These are phyloP conservation scores for Rallus limicola DNA, from an alignment of 2,113 vertebrate genomes.

Conservation along the genomic window DNA sequence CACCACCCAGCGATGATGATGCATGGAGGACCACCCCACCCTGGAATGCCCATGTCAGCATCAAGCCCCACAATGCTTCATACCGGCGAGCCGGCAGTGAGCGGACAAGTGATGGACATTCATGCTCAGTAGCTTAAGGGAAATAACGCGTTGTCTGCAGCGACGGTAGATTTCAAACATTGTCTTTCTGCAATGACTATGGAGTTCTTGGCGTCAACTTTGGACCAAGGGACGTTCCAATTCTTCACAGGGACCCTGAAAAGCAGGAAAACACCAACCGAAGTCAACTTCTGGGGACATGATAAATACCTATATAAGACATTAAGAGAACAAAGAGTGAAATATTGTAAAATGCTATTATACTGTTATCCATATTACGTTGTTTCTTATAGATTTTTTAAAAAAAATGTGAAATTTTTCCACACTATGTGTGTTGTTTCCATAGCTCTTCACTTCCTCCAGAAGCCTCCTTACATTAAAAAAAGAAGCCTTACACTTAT, in stretches of 20 bases:
- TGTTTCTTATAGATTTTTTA: constrained; percentile 99
- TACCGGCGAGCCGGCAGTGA: constrained; percentile 83
- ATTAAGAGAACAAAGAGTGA: constrained; percentile 96
- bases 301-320: constrained; percentile 98
- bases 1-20: constrained; percentile 87
- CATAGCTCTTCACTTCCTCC: constrained; percentile 91
- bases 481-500: constrained; percentile 85
- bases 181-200: constrained; percentile 86
- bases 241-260: constrained; percentile 89
- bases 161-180: constrained; percentile 81
- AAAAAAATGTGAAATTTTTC: constrained; percentile 99
- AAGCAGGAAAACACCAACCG: constrained; percentile 85
- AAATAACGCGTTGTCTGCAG: constrained; percentile 81
- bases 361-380: constrained; percentile 99
- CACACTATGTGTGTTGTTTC: constrained; percentile 97
- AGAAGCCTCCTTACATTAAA: constrained; percentile 88
- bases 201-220: constrained; percentile 86
- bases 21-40: constrained; percentile 88
- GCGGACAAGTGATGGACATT: constrained; percentile 90
- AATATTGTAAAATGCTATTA: constrained; percentile 99
- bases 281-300: constrained; percentile 90
- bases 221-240: constrained; percentile 89
- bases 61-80: constrained; percentile 86
- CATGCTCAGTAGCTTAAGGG: constrained; percentile 88
- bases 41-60: constrained; percentile 90